phyloP scores from a whole-genome alignment of 2,888 invertebrate species.

The Panopea generosa region DNA sequence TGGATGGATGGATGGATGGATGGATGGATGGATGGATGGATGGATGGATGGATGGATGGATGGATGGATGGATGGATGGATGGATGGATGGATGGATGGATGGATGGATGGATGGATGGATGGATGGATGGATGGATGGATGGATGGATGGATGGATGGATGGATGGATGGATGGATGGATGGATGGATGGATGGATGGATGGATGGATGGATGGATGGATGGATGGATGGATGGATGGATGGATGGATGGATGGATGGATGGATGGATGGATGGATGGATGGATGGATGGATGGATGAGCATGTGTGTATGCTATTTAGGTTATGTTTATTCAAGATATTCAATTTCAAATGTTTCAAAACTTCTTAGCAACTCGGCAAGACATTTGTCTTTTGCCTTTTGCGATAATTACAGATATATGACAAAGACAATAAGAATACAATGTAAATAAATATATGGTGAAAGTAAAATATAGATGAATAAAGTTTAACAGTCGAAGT shows the following conservation, averaged over 20 bases:
- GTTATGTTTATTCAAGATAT: too few species aligned
- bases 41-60: constrained; percentile 14
- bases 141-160: constrained; percentile 14
- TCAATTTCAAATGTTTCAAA: too few species aligned
- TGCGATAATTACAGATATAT: too few species aligned
- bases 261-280: constrained; percentile 5
- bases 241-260: constrained; percentile 14
- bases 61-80: constrained; percentile 14
- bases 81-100: constrained; percentile 14
- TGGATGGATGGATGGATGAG: constrained; percentile 14
- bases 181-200: constrained; percentile 14
- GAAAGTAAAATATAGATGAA: too few species aligned
- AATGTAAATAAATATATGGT: too few species aligned
- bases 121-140: constrained; percentile 14
- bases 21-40: constrained; percentile 14
- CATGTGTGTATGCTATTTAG: too few species aligned
- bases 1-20: constrained; percentile 14
- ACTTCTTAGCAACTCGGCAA: too few species aligned
- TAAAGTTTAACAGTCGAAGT: too few species aligned
- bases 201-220: constrained; percentile 14
- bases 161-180: constrained; percentile 14
- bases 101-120: constrained; percentile 14
- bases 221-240: constrained; percentile 14
- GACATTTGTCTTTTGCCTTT: too few species aligned
- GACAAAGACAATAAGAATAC: too few species aligned